Percentiles rank a stretch among this genome's conserved stretches.
phyloP scores from a whole-genome alignment of 2,113 vertebrate genomes.

The Poecile atricapillus region DNA sequence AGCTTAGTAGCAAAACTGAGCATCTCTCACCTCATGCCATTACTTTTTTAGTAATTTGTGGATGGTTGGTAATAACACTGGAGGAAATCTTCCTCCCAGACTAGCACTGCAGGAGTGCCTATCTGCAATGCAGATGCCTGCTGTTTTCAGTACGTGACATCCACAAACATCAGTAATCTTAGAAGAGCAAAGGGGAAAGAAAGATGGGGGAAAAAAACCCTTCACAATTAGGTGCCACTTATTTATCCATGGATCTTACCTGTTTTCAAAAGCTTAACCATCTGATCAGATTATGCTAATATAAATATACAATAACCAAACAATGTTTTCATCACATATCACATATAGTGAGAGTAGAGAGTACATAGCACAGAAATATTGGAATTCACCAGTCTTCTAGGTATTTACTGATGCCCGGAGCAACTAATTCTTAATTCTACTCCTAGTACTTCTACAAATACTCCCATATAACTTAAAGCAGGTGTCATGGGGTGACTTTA shows the following conservation, averaged over 20 bases:
- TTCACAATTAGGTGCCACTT: not conserved
- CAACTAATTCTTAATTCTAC: not conserved
- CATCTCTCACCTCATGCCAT: not conserved
- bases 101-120: conserved; percentile 49
- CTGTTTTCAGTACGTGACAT: conserved; percentile 8
- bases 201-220: accelerated
- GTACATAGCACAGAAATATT: not conserved
- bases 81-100: conserved; percentile 44
- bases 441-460: not conserved
- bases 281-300: not conserved
- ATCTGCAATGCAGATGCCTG: conserved; percentile 59
- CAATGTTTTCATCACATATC: not conserved
- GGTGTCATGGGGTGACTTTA: no score
- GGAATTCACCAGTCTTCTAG: not conserved
- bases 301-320: not conserved
- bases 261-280: not conserved
- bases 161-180: conserved; percentile 24
- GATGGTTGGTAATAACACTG: conserved; percentile 30
- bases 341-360: not conserved
- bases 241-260: not conserved
- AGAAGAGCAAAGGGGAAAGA: not conserved
- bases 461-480: not conserved
- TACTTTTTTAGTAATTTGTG: conserved; percentile 27
- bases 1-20: not conserved
- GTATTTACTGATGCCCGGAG: not conserved